Percentiles rank a stretch among this genome's conserved stretches.
These are phyloP conservation scores for Ranitomeya variabilis DNA, from an alignment of 2,113 vertebrate genomes.

Conservation along the genomic window DNA sequence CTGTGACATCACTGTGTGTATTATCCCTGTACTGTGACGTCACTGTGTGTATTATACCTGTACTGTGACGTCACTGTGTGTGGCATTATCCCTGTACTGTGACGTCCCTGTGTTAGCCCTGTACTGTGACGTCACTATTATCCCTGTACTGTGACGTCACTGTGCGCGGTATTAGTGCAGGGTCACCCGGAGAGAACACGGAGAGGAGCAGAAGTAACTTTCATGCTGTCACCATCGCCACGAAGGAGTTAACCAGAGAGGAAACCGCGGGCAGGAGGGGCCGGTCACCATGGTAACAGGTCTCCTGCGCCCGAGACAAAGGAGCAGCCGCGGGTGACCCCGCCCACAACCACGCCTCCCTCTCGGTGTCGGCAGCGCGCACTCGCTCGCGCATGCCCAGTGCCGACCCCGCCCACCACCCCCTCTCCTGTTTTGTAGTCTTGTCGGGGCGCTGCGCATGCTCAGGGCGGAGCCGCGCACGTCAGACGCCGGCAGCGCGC, in stretches of 20 bases:
- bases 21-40: too few species aligned
- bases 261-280: background rate
- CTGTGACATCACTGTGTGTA: too few species aligned
- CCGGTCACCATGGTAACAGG: slow-evolving; percentile 1
- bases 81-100: too few species aligned
- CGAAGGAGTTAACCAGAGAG: slow-evolving; percentile 24
- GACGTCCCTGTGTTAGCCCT: too few species aligned
- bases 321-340: background rate
- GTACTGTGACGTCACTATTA: too few species aligned
- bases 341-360: background rate
- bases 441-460: background rate
- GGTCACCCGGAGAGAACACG: too few species aligned
- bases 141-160: too few species aligned
- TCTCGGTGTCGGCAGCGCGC: too few species aligned
- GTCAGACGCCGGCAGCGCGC: background rate
- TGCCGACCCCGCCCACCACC: background rate
- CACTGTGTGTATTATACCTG: too few species aligned
- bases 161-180: too few species aligned
- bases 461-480: background rate
- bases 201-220: too few species aligned
- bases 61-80: too few species aligned
- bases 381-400: background rate
- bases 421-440: background rate
- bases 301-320: slow-evolving; percentile 43
- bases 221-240: background rate